These are phyloP conservation scores for Yponomeuta evonymella DNA, from an alignment of 2,888 invertebrate genomes.

Conservation along the genomic window DNA sequence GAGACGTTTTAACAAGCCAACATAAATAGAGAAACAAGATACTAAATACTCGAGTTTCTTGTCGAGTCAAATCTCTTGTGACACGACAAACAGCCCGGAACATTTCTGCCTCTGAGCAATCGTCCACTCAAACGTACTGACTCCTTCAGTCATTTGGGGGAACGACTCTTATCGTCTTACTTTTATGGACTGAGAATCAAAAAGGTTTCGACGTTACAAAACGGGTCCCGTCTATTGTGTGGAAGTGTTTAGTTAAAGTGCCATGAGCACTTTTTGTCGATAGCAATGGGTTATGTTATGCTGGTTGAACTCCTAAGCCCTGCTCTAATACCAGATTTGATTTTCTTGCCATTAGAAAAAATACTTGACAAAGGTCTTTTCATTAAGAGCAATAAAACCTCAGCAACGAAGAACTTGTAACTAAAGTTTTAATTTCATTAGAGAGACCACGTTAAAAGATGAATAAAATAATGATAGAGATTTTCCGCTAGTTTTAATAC, in stretches of 20 bases:
- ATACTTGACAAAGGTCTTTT: neutral
- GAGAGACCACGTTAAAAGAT: no score
- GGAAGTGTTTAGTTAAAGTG: conserved; percentile 56
- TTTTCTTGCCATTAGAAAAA: neutral
- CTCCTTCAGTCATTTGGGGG: conserved; percentile 61
- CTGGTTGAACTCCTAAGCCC: neutral
- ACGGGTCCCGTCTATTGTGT: conserved; percentile 66
- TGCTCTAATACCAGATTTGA: neutral
- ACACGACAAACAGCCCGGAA: conserved; percentile 46
- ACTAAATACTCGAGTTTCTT: conserved; percentile 49
- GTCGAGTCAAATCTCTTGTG: conserved; percentile 49
- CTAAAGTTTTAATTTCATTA: no score
- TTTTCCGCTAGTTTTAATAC: no score
- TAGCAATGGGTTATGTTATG: conserved; percentile 39
- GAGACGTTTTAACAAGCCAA: conserved; percentile 38
- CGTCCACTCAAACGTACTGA: conserved; percentile 48
- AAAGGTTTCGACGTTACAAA: conserved; percentile 60
- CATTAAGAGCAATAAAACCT: no score
- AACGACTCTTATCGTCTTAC: conserved; percentile 67
- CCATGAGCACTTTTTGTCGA: conserved; percentile 52
- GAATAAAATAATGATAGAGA: no score
- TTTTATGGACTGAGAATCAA: conserved; percentile 68
- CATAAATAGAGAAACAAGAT: conserved; percentile 51
- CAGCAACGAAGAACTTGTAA: no score
- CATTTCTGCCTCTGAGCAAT: conserved; percentile 30